Evolutionary conservation across 2,888 invertebrate species (phyloP).

Genomic region (Machimus atricapillus): DNA sequence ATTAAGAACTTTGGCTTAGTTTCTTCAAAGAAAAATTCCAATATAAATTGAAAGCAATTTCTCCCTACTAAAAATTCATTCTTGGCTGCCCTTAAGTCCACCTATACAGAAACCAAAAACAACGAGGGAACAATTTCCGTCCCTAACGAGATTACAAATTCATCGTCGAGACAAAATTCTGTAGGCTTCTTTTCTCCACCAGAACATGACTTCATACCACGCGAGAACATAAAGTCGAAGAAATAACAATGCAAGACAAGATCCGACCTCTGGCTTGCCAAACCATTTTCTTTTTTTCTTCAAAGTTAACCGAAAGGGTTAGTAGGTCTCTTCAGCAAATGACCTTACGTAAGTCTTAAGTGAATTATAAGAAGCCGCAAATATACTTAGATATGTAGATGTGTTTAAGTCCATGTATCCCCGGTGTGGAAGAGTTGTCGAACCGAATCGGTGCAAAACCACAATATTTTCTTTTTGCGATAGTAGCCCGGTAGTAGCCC

Average conservation of each 20-base stretch:
- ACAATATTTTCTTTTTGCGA: not conserved
- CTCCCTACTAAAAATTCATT: not conserved
- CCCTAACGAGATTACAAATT: not conserved
- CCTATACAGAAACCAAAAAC: not conserved
- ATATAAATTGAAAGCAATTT: not conserved
- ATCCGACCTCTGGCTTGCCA: not conserved
- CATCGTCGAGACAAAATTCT: not conserved
- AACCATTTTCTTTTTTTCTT: not conserved
- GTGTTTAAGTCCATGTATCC: not conserved
- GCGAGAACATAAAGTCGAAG: not conserved
- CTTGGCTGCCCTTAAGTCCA: not conserved
- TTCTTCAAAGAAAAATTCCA: not conserved
- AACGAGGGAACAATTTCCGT: not conserved
- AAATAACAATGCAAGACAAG: not conserved
- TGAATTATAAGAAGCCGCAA: not conserved
- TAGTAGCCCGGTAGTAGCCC: too few relatives aligned
- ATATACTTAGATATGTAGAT: not conserved
- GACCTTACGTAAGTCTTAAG: not conserved
- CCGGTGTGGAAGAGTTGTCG: not conserved
- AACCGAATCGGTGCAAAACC: not conserved
- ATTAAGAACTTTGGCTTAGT: not conserved
- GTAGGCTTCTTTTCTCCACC: not conserved
- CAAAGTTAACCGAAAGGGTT: not conserved
- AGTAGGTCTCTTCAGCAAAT: not conserved
- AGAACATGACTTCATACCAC: not conserved